Evolutionary conservation across 2,888 invertebrate genomes (phyloP).

Genomic region (Pterobdella sp.): DNA sequence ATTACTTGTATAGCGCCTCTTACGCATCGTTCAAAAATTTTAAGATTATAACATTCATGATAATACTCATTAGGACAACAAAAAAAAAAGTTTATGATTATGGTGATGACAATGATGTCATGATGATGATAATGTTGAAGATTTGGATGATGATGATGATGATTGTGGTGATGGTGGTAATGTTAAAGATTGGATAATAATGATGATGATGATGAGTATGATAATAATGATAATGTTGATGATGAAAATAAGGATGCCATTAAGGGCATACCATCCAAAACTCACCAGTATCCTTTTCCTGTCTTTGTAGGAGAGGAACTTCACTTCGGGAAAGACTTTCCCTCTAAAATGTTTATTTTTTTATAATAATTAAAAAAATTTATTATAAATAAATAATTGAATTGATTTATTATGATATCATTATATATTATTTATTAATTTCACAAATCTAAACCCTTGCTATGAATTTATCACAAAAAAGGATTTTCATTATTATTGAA

Average conservation of each 20-base stretch:
- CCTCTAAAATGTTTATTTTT: slow-evolving; percentile 29
- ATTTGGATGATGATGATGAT: neutral
- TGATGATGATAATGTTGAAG: slow-evolving; percentile 14
- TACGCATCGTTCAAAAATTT: too few species aligned
- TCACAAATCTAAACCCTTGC: too few species aligned
- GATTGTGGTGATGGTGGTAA: slow-evolving; percentile 10
- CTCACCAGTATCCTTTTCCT: slow-evolving; percentile 81
- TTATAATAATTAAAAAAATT: too few species aligned
- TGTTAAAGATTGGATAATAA: neutral
- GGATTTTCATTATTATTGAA: too few species aligned
- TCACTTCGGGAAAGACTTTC: slow-evolving; percentile 80
- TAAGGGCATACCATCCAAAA: neutral
- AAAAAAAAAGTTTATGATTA: slow-evolving; percentile 23
- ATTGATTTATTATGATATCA: too few species aligned
- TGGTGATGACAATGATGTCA: slow-evolving; percentile 24
- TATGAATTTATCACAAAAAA: too few species aligned
- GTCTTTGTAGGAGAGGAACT: slow-evolving; percentile 80
- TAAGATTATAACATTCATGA: too few species aligned
- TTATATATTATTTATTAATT: too few species aligned
- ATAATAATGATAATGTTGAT: neutral
- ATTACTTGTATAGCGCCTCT: too few species aligned
- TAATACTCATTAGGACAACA: too few species aligned
- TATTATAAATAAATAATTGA: too few species aligned
- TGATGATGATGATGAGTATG: neutral
- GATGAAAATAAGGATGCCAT: neutral